A percentile compares a stretch with the other conserved stretches of the same genome.
These are phyloP conservation scores for Esperia sulphurella DNA, from an alignment of 2,888 invertebrate species.

Conservation along the genomic window DNA sequence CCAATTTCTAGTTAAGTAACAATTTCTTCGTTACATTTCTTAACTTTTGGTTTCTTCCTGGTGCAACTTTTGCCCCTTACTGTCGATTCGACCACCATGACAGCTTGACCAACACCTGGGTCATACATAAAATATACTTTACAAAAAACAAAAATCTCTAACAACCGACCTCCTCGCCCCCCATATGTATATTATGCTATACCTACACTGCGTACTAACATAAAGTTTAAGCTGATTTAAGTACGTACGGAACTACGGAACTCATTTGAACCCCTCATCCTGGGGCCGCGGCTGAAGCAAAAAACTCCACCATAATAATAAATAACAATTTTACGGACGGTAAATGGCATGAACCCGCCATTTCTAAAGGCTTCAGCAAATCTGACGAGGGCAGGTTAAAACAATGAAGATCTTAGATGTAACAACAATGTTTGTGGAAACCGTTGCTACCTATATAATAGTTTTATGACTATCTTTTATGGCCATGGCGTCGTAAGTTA, in stretches of 20 bases:
- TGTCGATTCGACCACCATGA: too few relatives aligned
- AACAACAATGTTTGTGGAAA: conserved; percentile 19
- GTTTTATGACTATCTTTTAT: conserved; percentile 12
- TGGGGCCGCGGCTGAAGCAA: conserved; percentile 24
- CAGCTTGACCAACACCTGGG: too few relatives aligned
- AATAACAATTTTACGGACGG: conserved; percentile 43
- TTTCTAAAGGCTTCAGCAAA: conserved; percentile 15
- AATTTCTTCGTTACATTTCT: too few relatives aligned
- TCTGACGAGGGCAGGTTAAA: conserved; percentile 25
- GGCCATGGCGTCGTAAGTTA: conserved; percentile 8
- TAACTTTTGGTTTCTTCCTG: too few relatives aligned
- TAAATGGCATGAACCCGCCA: conserved; percentile 24
- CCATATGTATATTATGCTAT: conserved; percentile 5
- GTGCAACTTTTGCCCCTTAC: too few relatives aligned
- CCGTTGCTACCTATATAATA: conserved; percentile 4
- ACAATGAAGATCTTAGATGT: conserved; percentile 23
- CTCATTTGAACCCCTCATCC: conserved; percentile 29
- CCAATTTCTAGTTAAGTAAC: too few relatives aligned
- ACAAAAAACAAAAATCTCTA: too few relatives aligned
- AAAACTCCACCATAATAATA: conserved; percentile 38
- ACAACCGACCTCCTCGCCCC: neutral
- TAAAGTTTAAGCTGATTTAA: conserved; percentile 36
- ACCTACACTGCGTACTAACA: conserved; percentile 9
- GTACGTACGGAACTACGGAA: conserved; percentile 20
- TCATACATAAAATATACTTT: too few relatives aligned